Conservation (phyloP, 2,888 invertebrate genomes). For the Halictus ligatus region DNA sequence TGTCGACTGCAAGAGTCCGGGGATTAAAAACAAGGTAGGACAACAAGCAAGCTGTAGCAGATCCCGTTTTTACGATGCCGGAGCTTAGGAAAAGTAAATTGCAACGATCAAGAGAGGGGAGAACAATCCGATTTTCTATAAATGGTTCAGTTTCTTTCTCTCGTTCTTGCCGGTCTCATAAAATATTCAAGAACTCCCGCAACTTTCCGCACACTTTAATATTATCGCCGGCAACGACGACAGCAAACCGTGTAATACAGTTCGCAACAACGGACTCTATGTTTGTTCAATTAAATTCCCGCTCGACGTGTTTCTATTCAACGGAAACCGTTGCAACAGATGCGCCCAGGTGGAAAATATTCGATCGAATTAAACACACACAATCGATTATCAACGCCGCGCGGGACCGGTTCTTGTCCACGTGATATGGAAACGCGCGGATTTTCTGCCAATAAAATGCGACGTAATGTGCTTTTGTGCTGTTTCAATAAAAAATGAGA, state of each 20-base stretch:
- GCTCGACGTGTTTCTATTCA: background rate
- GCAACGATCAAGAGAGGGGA: background rate
- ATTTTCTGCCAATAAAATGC: background rate
- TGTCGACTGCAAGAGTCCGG: slow-evolving; percentile 1
- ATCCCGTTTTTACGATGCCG: slow-evolving; percentile 2
- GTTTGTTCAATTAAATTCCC: slow-evolving; percentile 7
- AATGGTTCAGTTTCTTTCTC: background rate
- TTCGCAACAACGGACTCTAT: background rate
- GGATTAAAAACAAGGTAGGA: slow-evolving; percentile 11
- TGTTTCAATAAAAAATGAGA: background rate
- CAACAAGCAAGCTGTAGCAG: slow-evolving; percentile 1
- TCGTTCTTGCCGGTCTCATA: background rate
- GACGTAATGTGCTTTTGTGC: background rate
- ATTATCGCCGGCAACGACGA: background rate
- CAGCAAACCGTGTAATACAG: background rate
- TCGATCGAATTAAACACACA: background rate
- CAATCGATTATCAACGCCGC: background rate
- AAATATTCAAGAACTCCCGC: background rate
- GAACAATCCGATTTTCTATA: slow-evolving; percentile 3
- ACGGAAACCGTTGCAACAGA: background rate
- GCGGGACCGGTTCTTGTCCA: background rate
- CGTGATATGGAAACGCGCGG: background rate
- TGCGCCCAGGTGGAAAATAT: background rate
- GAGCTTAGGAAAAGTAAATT: slow-evolving; percentile 31
- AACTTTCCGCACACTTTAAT: background rate